A percentile compares a stretch with the other conserved stretches of the same genome.
Evolutionary conservation across 2,113 vertebrate genomes (phyloP).

Genomic region (Megaptera novaeangliae): DNA sequence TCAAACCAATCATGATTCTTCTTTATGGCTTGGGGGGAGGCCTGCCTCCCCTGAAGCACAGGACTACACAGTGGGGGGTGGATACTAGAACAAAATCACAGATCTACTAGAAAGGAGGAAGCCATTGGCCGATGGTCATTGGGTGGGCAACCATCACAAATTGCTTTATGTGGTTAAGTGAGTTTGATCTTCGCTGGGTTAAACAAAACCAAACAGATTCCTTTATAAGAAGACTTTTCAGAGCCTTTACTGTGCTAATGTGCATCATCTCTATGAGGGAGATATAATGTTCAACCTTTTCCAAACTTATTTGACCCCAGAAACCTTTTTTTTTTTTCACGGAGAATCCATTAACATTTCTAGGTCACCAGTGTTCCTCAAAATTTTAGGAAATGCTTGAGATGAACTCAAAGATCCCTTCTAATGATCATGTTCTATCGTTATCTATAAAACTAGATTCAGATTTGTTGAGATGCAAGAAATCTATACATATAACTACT

Average conservation of each 20-base stretch:
- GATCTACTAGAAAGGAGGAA: background rate
- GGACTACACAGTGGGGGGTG: accelerated
- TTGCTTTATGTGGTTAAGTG: background rate
- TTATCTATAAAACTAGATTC: background rate
- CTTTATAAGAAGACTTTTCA: background rate
- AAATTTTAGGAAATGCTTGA: background rate
- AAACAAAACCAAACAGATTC: background rate
- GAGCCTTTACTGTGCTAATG: background rate
- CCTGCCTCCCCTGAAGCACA: background rate
- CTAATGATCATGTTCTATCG: background rate
- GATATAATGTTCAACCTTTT: background rate
- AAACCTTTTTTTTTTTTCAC: background rate
- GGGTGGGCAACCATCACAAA: background rate
- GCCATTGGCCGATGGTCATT: background rate
- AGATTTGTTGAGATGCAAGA: background rate
- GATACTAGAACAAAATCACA: background rate
- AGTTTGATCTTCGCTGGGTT: background rate
- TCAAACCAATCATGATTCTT: background rate
- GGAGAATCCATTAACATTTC: background rate
- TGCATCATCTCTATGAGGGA: background rate
- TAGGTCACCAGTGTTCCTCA: background rate
- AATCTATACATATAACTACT: background rate
- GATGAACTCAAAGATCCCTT: background rate
- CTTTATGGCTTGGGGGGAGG: background rate
- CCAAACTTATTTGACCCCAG: background rate